Conservation (phyloP, 2,888 invertebrate species). For the Melangyna quadrimaculata region DNA sequence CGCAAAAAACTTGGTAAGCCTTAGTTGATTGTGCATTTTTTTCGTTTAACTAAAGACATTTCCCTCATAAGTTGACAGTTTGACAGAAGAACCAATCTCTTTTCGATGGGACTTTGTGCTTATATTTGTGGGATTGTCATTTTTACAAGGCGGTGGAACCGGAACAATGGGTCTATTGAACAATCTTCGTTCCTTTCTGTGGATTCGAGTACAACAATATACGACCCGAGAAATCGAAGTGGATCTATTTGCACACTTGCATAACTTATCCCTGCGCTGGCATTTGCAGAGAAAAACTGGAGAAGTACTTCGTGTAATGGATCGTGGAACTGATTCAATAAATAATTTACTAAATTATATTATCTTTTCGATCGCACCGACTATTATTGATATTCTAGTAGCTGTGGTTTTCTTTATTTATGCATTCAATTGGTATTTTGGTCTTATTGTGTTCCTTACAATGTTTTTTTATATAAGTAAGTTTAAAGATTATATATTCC, state of each 20-base stretch:
- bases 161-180: slow-evolving; percentile 96
- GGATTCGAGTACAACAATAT: slow-evolving; percentile 98
- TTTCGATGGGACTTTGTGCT: slow-evolving; percentile 96
- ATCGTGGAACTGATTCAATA: slow-evolving; percentile 97
- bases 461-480: slow-evolving; percentile 96
- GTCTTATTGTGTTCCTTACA: slow-evolving; percentile 95
- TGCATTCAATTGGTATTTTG: slow-evolving; percentile 96
- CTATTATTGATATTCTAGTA: slow-evolving; percentile 94
- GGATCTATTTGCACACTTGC: slow-evolving; percentile 92
- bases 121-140: slow-evolving; percentile 93
- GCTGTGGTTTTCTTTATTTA: slow-evolving; percentile 94
- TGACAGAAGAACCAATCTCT: slow-evolving; percentile 83
- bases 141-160: slow-evolving; percentile 96
- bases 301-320: slow-evolving; percentile 97
- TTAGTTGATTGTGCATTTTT: not conserved
- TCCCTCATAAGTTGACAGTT: slow-evolving; percentile 87
- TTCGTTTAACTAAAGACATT: not conserved
- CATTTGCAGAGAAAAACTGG: slow-evolving; percentile 97
- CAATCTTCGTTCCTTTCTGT: slow-evolving; percentile 94
- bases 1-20: slow-evolving; percentile 93
- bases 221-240: slow-evolving; percentile 95
- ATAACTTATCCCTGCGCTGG: slow-evolving; percentile 95
- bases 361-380: slow-evolving; percentile 95
- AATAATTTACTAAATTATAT: slow-evolving; percentile 96
- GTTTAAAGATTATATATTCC: slow-evolving; percentile 76